Evolutionary conservation across 2,797 vertebrate species (phyloP), one percentile per base, ranked within the genome.

Genomic region (Enteromius viviparus): DNA sequence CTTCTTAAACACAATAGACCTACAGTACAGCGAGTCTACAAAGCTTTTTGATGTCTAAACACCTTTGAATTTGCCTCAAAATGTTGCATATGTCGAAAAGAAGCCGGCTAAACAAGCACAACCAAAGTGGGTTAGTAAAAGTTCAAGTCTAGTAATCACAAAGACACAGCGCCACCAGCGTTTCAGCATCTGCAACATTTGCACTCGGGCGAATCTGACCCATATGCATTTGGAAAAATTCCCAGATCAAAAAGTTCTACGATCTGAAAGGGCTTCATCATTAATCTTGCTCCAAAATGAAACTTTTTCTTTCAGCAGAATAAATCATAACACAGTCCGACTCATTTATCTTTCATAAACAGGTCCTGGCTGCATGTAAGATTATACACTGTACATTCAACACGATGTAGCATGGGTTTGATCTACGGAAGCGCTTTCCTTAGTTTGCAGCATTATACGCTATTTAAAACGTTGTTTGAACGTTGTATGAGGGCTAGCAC

Each of bases 401-500:
- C 26, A 51, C 29, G 32, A 55, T 3, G 23, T 68, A 76, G 71
- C 81, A 66, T 53, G 71, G 29, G 23, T 68, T 66, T 42, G 42
- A 64, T 64, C 69, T 81, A 51, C 21, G 5, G 62, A 66, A 51
- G 29, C 69, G 21, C 53, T 60, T 76, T 49, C 37, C 23, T 53
- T 5, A 51, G 29, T 76, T 65, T 17, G 58, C 51, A 49, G 42
- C 40, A 69, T 76, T 74, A 23, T 47, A 60, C 32, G 51, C 49
- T 64, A 55, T 74, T 76, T 80, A 65, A 26, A 74, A 53, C 58
- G 23, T 62, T 68, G 65, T 79, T 77, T 81, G 79, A 80, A 83
- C 65, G 42, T 81, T 47, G 45, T 55, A 47, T 72, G 86, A 89
- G 84, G 88, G 85, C 89, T 86, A 89, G 85, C 85, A 37, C 85